A percentile compares a stretch with the other conserved stretches of the same genome.
These are phyloP conservation scores for Endotricha flammealis DNA, from an alignment of 2,888 invertebrate genomes.

Conservation along the genomic window DNA sequence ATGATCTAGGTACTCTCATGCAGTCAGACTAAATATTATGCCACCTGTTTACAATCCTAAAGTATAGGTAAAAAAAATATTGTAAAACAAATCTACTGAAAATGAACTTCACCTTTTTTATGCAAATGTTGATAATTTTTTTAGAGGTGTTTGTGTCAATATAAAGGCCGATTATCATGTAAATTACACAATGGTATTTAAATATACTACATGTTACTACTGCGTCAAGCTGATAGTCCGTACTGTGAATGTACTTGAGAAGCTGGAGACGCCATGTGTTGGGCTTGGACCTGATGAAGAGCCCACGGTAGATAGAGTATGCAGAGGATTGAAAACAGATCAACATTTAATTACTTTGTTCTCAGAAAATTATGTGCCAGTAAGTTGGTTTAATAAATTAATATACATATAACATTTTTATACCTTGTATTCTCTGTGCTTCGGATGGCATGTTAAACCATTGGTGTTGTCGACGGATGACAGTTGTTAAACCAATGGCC, in stretches of 20 bases:
- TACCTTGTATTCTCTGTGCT: no score
- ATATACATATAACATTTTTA: background rate
- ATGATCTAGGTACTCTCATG: no score
- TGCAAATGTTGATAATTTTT: no score
- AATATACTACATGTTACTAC: slow-evolving; percentile 84
- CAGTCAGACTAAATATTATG: no score
- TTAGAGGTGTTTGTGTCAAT: slow-evolving; percentile 84
- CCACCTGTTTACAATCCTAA: no score
- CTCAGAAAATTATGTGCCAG: slow-evolving; percentile 92
- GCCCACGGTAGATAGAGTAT: slow-evolving; percentile 87
- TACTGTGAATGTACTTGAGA: slow-evolving; percentile 93
- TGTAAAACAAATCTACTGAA: no score
- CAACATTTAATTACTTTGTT: slow-evolving; percentile 91
- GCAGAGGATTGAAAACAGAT: slow-evolving; percentile 84
- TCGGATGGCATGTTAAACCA: no score
- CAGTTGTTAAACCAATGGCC: no score
- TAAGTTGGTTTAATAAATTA: slow-evolving; percentile 36
- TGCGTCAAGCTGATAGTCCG: slow-evolving; percentile 91
- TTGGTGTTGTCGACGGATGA: no score
- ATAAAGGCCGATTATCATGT: slow-evolving; percentile 85
- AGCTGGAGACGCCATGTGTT: slow-evolving; percentile 91
- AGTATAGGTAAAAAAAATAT: no score
- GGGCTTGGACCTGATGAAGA: slow-evolving; percentile 80
- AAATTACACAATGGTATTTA: slow-evolving; percentile 92
- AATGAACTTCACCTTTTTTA: no score